These are phyloP conservation scores for Hylaea fasciaria DNA, from an alignment of 2,888 invertebrate species.

Conservation along the genomic window DNA sequence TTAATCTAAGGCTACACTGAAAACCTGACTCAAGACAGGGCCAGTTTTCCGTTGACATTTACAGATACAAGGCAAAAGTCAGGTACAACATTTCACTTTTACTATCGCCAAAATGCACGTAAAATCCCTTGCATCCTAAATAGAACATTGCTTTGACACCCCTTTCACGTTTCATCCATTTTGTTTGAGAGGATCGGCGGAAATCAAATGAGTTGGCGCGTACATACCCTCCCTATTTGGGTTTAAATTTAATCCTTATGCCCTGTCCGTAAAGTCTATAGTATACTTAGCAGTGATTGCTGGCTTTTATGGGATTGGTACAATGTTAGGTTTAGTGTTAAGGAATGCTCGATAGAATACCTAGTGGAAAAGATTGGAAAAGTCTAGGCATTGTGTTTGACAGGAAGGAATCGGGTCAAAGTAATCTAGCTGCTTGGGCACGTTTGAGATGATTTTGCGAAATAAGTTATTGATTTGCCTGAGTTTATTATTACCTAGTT, in stretches of 20 bases:
- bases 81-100: conserved; percentile 10
- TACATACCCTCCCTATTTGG: conserved; percentile 20
- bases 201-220: conserved; percentile 44
- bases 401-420: conserved; percentile 1
- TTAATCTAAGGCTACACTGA: too few species aligned
- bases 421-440: not conserved
- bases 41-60: too few species aligned
- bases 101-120: conserved; percentile 22
- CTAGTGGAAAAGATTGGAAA: conserved; percentile 26
- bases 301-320: conserved; percentile 34
- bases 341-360: conserved; percentile 21
- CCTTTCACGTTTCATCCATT: conserved; percentile 45
- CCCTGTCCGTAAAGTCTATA: conserved; percentile 18
- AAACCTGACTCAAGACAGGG: too few species aligned
- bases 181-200: conserved; percentile 45
- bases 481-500: too few species aligned
- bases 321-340: conserved; percentile 29
- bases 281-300: conserved; percentile 16
- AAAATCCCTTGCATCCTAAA: conserved; percentile 28
- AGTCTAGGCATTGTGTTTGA: conserved; percentile 19
- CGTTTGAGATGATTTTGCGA: not conserved
- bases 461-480: too few species aligned
- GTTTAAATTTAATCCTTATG: conserved; percentile 29
- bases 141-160: conserved; percentile 40
- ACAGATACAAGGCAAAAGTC: not conserved